These are phyloP conservation scores for Sorex maritimensis DNA, from an alignment of 2,797 vertebrate genomes.

Conservation along the genomic window DNA sequence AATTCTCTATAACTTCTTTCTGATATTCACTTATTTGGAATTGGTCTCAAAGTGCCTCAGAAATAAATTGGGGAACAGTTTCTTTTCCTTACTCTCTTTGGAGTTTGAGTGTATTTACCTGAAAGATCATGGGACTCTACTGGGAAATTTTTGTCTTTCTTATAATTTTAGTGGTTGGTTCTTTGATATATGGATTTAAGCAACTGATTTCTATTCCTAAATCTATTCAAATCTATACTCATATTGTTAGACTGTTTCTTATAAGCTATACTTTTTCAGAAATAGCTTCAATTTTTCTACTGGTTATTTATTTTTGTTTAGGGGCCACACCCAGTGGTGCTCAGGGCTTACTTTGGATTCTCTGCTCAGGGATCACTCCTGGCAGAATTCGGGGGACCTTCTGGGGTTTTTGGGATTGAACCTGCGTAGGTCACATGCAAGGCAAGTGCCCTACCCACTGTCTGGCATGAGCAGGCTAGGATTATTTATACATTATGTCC, in stretches of 20 bases:
- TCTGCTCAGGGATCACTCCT: no score
- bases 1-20: slow-evolving; percentile 17
- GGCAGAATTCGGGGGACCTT: background rate
- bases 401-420: no score
- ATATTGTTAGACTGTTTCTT: background rate
- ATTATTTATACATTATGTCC: background rate
- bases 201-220: slow-evolving; percentile 1
- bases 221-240: slow-evolving; percentile 26
- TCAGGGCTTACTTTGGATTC: no score
- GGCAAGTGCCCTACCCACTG: no score
- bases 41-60: slow-evolving; percentile 15
- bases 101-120: background rate
- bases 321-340: no score
- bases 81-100: background rate
- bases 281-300: background rate
- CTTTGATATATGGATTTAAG: slow-evolving; percentile 3
- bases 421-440: no score
- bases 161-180: background rate
- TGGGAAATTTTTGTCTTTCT: background rate
- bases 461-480: no score
- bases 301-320: no score
- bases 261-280: background rate
- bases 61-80: background rate
- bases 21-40: slow-evolving; percentile 28
- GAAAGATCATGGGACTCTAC: background rate